Percentiles rank a stretch among this genome's conserved stretches.
Conservation (phyloP, 1,140 invertebrate species). For the Danaus plexippus region DNA sequence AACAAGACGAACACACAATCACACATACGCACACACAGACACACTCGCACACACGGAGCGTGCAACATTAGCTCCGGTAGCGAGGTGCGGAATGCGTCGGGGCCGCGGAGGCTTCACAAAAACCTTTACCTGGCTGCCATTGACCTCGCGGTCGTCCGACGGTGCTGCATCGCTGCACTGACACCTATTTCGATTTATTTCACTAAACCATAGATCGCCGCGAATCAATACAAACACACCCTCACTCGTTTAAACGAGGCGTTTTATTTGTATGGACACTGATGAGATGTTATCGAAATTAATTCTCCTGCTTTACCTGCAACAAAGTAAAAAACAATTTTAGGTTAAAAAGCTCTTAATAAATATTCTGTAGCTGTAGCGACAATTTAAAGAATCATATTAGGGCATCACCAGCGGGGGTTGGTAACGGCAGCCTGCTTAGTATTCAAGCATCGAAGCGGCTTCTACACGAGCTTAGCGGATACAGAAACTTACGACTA, state of each 20-base stretch:
- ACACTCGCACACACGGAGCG: neutral
- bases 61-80: slow-evolving; percentile 53
- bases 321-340: slow-evolving; percentile 6
- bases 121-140: slow-evolving; percentile 61
- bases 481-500: slow-evolving; percentile 18
- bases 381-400: slow-evolving; percentile 17
- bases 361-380: slow-evolving; percentile 7
- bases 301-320: slow-evolving; percentile 8
- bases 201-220: slow-evolving; percentile 17
- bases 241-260: no score
- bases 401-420: slow-evolving; percentile 18
- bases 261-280: neutral
- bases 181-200: slow-evolving; percentile 35
- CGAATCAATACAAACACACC: slow-evolving; percentile 26
- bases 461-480: slow-evolving; percentile 16
- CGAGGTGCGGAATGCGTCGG: slow-evolving; percentile 40
- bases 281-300: neutral
- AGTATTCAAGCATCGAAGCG: slow-evolving; percentile 32
- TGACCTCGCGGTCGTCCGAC: slow-evolving; percentile 53
- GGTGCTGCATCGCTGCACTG: slow-evolving; percentile 42
- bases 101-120: slow-evolving; percentile 35
- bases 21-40: no score
- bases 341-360: neutral
- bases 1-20: no score
- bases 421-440: slow-evolving; percentile 27